Conservation (phyloP, 1,140 invertebrate species). For the Drosophila kohkoa region DNA sequence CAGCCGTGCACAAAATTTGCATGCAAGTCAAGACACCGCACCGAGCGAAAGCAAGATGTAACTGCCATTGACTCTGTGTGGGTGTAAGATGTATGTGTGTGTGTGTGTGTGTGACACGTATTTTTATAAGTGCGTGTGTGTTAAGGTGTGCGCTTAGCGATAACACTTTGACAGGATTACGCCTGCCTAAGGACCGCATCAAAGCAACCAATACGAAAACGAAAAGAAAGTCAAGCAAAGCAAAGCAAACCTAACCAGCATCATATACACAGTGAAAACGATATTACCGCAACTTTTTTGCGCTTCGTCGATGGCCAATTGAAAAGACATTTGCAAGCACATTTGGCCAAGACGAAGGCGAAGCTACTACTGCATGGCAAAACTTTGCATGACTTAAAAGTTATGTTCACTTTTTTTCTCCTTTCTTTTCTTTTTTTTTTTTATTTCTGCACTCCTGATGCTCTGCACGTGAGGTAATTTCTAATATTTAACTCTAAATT, state of each 20-base stretch:
- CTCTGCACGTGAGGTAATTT: conserved; percentile 79
- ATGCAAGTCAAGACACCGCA: conserved; percentile 72
- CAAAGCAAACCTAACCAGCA: conserved; percentile 27
- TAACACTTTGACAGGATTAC: conserved; percentile 83
- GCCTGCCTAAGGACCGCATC: conserved; percentile 81
- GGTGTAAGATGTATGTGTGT: conserved; percentile 11
- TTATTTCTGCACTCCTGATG: conserved; percentile 42
- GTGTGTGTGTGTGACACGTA: conserved; percentile 2
- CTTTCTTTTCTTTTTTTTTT: conserved; percentile 10
- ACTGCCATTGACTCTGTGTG: conserved; percentile 20
- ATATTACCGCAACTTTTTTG: conserved; percentile 79
- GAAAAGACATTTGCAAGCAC: conserved; percentile 82
- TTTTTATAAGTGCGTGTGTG: not conserved
- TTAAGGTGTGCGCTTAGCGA: conserved; percentile 60
- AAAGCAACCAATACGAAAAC: conserved; percentile 42
- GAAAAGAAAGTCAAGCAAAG: too few species aligned
- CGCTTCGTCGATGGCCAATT: conserved; percentile 75
- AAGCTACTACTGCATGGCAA: conserved; percentile 34
- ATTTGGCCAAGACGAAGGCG: conserved; percentile 53
- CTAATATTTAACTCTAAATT: conserved; percentile 83
- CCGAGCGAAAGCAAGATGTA: conserved; percentile 51
- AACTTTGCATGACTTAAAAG: conserved; percentile 78
- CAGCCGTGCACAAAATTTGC: conserved; percentile 71
- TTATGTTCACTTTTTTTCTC: conserved; percentile 50
- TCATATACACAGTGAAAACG: conserved; percentile 52